Evolutionary conservation across 2,797 vertebrate species (phyloP).

Genomic region (Brachyrhaphis roseni): DNA sequence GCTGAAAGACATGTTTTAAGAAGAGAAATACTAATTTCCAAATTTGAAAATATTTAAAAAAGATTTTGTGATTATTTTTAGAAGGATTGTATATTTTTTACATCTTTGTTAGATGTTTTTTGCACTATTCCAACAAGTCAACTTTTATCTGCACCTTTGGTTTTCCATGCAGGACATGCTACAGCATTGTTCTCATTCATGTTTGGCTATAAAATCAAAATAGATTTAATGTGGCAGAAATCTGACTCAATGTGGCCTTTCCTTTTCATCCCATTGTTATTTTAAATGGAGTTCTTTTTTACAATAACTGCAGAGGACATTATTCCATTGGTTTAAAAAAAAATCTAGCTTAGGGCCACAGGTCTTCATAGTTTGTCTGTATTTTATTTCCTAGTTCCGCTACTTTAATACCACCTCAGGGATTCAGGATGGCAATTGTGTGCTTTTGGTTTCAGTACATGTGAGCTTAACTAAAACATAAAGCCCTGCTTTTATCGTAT

Average conservation of each 20-base stretch:
- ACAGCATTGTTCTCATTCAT: conserved; percentile 8
- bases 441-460: background rate
- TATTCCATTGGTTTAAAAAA: background rate
- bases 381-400: background rate
- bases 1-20: conserved; percentile 14
- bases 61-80: conserved; percentile 9
- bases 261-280: background rate
- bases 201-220: conserved; percentile 12
- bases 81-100: conserved; percentile 7
- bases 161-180: conserved; percentile 1
- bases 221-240: conserved; percentile 24
- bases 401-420: background rate
- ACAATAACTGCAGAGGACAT: background rate
- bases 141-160: conserved; percentile 29
- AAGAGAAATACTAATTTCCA: conserved; percentile 13
- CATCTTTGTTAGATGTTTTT: conserved; percentile 26
- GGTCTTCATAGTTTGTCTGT: background rate
- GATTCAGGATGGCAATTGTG: background rate
- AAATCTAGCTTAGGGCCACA: background rate
- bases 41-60: conserved; percentile 5
- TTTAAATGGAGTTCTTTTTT: background rate
- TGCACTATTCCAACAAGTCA: conserved; percentile 34
- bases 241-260: background rate
- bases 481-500: background rate
- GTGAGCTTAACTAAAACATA: background rate